Evolutionary conservation across 1,140 invertebrate species (phyloP), one percentile per base, ranked within the genome.

Genomic region (Diorhabda sublineata): DNA sequence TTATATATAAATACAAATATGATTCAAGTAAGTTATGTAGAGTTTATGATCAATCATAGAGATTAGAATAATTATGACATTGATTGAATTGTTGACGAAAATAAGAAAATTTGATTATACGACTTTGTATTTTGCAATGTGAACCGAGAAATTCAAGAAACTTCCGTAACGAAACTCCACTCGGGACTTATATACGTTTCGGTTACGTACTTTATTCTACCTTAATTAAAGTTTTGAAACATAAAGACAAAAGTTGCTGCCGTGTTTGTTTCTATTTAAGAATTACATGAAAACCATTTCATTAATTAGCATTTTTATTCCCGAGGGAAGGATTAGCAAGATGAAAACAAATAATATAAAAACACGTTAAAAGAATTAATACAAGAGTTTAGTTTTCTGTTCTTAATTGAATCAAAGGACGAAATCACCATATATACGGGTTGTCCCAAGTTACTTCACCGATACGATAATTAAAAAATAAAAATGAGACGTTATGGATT

Each of bases 161-260:
- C 6, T 52, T 52, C 26, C 26, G 47, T 52, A 52, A 52, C 47
- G 47, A 52, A 52, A 52, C 47, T 52, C 47, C 47, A 52, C 47
- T 52, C 6, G n/a, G n/a, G 47, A 26, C 26, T 26, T 26, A 26
- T 26, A 8, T 52, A 52, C 47, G 47, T 52, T 52, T 52, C 6
- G 47, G 47, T 52, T 52, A 52, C 26, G 26, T 26, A 26, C 47
- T 52, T 52, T 52, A 52, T 52, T 52, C 47, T n/a, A 52, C 47
- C 47, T 52, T 52, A 52, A 52, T 52, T 52, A 52, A 52, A 52
- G 47, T 52, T 52, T 52, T 52, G 6, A 52, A 52, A n/a, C 47
- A 52, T 52, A 52, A 52, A 52, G 47, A 52, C 47, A 52, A 52
- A 52, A 52, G 47, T 52, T 52, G 47, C 47, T 52, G n/a, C 47